These are phyloP conservation scores for Argyresthia goedartella DNA, from an alignment of 2,888 invertebrate species.

Conservation along the genomic window DNA sequence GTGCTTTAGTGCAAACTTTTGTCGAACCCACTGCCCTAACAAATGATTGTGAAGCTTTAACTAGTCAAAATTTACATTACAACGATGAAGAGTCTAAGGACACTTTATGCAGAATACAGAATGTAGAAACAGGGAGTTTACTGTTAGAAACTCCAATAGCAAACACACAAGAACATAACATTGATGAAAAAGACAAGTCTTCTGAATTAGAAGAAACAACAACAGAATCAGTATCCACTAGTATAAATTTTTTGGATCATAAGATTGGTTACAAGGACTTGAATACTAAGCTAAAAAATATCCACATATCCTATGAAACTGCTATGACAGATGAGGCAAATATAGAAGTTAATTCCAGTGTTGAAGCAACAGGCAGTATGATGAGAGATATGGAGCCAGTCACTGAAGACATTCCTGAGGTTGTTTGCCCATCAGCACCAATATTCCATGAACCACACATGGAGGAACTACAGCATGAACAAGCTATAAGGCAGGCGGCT, in stretches of 20 bases:
- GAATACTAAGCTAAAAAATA: background rate
- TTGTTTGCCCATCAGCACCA: constrained; percentile 41
- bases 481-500: constrained; percentile 3
- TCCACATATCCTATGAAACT: background rate
- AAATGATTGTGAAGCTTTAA: background rate
- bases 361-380: background rate
- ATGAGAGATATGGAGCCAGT: background rate
- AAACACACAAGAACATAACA: too few relatives aligned
- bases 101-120: background rate
- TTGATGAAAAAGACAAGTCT: too few relatives aligned
- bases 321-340: background rate
- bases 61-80: background rate
- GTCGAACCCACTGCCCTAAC: background rate
- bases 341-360: background rate
- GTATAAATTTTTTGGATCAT: background rate
- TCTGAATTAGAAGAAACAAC: background rate
- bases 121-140: background rate
- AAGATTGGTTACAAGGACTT: background rate
- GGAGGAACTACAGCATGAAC: constrained; percentile 10
- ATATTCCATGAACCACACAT: constrained; percentile 25
- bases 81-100: background rate
- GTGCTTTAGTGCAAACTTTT: background rate
- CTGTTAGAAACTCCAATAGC: background rate
- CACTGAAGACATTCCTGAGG: background rate
- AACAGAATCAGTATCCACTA: background rate